Percentiles rank a stretch among this genome's conserved stretches.
Conservation (phyloP, 2,888 invertebrate genomes). For the Dryomyza anilis region DNA sequence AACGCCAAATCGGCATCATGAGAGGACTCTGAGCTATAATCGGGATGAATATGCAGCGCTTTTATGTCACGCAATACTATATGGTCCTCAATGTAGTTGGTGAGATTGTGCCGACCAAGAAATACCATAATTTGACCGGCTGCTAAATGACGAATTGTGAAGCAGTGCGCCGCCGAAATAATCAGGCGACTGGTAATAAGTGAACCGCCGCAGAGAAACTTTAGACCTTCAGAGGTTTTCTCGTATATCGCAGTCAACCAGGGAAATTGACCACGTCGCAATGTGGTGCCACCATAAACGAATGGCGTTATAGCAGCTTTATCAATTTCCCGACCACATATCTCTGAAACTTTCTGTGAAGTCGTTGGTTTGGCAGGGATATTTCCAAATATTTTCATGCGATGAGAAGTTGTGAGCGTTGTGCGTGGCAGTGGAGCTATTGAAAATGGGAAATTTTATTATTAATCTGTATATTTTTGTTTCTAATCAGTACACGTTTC, state of each 20-base stretch:
- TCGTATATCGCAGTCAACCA: conserved; percentile 69
- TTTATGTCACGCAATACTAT: conserved; percentile 39
- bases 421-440: no score
- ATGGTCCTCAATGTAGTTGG: conserved; percentile 38
- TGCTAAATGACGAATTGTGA: conserved; percentile 39
- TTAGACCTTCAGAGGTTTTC: conserved; percentile 52
- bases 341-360: no score
- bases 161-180: conserved; percentile 61
- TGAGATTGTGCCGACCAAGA: conserved; percentile 60
- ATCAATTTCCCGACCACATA: conserved; percentile 45
- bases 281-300: conserved; percentile 39
- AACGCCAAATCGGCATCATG: conserved; percentile 64
- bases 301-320: conserved; percentile 36
- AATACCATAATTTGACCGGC: conserved; percentile 48
- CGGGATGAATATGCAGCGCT: conserved; percentile 56
- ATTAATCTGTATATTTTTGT: no score
- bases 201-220: conserved; percentile 54
- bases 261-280: conserved; percentile 66
- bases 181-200: conserved; percentile 50
- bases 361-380: no score
- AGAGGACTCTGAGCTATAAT: conserved; percentile 52
- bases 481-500: no score
- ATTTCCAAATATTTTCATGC: no score
- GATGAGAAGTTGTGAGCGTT: no score
- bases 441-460: no score